phyloP scores from a whole-genome alignment of 2,113 vertebrate genomes.

The Astatoreochromis straeleni region DNA sequence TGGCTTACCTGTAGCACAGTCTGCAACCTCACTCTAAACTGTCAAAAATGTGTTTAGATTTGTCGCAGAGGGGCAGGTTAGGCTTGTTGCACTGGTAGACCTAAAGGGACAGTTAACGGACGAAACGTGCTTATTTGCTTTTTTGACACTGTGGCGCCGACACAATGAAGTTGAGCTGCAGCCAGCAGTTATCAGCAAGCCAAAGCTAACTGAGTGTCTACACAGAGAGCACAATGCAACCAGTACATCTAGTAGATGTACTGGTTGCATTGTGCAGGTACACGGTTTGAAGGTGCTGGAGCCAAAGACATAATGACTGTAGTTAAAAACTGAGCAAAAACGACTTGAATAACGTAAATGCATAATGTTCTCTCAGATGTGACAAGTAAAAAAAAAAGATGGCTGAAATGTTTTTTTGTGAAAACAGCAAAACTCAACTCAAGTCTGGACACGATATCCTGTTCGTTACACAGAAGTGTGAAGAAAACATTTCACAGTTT shows the following conservation, averaged over 20 bases:
- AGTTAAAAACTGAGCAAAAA: neutral
- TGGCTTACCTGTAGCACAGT: conserved; percentile 49
- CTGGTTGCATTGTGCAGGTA: neutral
- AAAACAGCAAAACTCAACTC: neutral
- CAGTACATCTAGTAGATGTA: neutral
- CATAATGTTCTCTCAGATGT: neutral
- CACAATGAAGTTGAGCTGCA: neutral
- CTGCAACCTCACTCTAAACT: conserved; percentile 27
- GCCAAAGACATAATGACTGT: neutral
- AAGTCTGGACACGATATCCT: neutral
- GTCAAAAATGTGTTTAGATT: conserved; percentile 15
- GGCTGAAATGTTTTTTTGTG: neutral
- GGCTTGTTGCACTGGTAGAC: neutral
- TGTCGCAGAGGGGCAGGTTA: neutral
- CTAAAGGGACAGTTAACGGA: neutral
- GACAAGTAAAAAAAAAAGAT: neutral
- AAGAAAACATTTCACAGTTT: neutral
- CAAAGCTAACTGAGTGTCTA: neutral
- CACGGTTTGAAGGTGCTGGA: neutral
- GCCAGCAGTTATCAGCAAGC: neutral
- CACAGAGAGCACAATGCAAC: neutral
- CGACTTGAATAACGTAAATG: neutral
- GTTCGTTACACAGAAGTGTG: neutral
- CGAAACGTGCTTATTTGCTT: neutral
- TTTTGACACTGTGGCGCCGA: neutral